Evolutionary conservation across 2,113 vertebrate genomes (phyloP).

Genomic region (Otis tarda): DNA sequence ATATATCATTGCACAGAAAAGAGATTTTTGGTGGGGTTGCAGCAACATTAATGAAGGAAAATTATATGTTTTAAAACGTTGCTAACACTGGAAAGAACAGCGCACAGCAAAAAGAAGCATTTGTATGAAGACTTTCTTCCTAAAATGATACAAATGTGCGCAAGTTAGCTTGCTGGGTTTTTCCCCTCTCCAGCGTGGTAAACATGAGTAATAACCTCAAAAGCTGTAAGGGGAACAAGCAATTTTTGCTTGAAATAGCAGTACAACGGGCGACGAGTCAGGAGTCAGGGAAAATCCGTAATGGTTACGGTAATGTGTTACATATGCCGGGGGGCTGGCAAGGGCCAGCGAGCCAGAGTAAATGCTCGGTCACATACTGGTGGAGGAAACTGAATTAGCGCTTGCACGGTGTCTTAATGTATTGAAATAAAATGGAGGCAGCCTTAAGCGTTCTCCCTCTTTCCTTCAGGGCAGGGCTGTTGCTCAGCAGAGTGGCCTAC

Average conservation of each 20-base stretch:
- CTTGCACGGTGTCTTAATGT: not conserved
- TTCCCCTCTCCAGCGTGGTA: slow-evolving; percentile 36
- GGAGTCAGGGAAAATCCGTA: slow-evolving; percentile 45
- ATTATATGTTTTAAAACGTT: slow-evolving; percentile 5
- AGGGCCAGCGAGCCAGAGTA: not conserved
- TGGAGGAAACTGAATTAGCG: slow-evolving; percentile 20
- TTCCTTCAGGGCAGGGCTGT: not conserved
- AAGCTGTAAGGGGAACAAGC: slow-evolving; percentile 53
- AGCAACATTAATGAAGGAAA: slow-evolving; percentile 41
- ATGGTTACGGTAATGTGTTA: not conserved
- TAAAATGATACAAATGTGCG: slow-evolving; percentile 10
- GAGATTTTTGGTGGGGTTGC: not conserved
- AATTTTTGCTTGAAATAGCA: slow-evolving; percentile 37
- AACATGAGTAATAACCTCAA: slow-evolving; percentile 72
- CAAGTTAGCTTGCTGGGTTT: not conserved
- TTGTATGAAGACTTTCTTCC: slow-evolving; percentile 28
- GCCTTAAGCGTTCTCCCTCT: not conserved
- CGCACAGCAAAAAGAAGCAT: slow-evolving; percentile 11
- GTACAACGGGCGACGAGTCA: slow-evolving; percentile 3
- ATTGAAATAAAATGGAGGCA: slow-evolving; percentile 16
- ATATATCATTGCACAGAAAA: not conserved
- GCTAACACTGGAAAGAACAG: slow-evolving; percentile 26
- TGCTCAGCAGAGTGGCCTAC: not conserved
- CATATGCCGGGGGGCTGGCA: slow-evolving; percentile 20
- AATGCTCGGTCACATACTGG: not conserved